phyloP scores from a whole-genome alignment of 1,140 invertebrate species.

The Condylostylus longicornis region DNA sequence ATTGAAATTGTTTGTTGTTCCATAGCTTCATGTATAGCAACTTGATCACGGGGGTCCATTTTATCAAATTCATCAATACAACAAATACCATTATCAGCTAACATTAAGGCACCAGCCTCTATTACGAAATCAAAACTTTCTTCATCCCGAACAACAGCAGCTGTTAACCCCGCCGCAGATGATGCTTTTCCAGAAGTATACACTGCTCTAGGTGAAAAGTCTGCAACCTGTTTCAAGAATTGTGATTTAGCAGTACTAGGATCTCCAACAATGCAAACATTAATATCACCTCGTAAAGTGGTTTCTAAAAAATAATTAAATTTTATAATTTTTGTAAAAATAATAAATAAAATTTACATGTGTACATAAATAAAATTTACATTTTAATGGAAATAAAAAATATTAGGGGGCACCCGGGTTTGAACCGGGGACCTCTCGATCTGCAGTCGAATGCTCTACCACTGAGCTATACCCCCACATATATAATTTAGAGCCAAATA shows the following conservation, averaged over 20 bases:
- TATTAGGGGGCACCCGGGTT: constrained; percentile 76
- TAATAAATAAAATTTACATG: neutral
- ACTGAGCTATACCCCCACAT: constrained; percentile 72
- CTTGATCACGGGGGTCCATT: constrained; percentile 95
- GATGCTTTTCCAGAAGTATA: constrained; percentile 99
- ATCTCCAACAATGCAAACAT: constrained; percentile 96
- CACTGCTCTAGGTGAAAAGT: constrained; percentile 88
- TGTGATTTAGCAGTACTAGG: constrained; percentile 98
- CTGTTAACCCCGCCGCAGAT: constrained; percentile 92
- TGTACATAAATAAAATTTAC: neutral
- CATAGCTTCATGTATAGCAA: constrained; percentile 99
- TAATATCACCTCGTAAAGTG: constrained; percentile 87
- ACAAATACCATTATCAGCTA: constrained; percentile 97
- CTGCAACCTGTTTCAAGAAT: constrained; percentile 88
- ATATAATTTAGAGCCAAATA: too few species aligned
- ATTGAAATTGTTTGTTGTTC: constrained; percentile 99
- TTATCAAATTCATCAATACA: constrained; percentile 99
- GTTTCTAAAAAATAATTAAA: constrained; percentile 34
- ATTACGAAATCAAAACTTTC: constrained; percentile 98
- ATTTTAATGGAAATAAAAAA: constrained; percentile 23
- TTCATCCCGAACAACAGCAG: constrained; percentile 93
- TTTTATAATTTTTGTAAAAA: neutral
- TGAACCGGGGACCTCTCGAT: constrained; percentile 90
- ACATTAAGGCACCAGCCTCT: constrained; percentile 97
- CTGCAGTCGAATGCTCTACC: constrained; percentile 88